A percentile compares a stretch with the other conserved stretches of the same genome.
Conservation (phyloP, 2,888 invertebrate genomes). For the Sceliomorpha sp. region DNA sequence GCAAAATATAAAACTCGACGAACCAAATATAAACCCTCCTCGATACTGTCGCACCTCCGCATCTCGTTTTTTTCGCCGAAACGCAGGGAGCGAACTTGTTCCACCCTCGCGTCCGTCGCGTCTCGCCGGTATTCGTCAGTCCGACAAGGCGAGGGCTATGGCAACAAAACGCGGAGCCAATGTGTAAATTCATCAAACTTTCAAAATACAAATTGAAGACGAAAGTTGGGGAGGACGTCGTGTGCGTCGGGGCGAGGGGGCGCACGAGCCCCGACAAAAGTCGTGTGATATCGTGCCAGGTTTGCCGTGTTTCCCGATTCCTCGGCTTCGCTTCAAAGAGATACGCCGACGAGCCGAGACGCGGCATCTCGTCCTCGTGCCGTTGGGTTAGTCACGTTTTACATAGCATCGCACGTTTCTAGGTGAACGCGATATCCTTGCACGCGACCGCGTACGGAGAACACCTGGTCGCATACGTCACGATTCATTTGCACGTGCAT, state of each 20-base stretch:
- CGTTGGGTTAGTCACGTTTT: conserved; percentile 43
- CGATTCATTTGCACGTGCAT: conserved; percentile 70
- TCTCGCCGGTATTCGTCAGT: too few species aligned
- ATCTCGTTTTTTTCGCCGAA: too few species aligned
- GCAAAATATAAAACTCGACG: too few species aligned
- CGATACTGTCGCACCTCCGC: too few species aligned
- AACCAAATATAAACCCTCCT: too few species aligned
- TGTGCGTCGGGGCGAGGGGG: too few species aligned
- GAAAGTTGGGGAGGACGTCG: too few species aligned
- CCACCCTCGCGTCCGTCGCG: too few species aligned
- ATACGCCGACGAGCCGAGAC: neutral
- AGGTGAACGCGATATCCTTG: conserved; percentile 37
- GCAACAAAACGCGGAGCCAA: too few species aligned
- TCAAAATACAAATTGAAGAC: too few species aligned
- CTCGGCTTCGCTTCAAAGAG: conserved; percentile 5
- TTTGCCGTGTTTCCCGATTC: conserved; percentile 10
- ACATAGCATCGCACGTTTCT: conserved; percentile 27
- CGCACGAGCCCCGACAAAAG: neutral
- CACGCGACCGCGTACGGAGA: conserved; percentile 48
- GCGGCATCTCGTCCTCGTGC: neutral
- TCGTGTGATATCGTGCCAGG: conserved; percentile 1
- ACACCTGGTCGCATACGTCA: conserved; percentile 67
- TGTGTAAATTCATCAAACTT: neutral
- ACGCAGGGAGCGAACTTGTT: too few species aligned
- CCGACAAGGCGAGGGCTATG: too few species aligned